phyloP scores from a whole-genome alignment of 2,113 vertebrate genomes.

The Ursus arctos region DNA sequence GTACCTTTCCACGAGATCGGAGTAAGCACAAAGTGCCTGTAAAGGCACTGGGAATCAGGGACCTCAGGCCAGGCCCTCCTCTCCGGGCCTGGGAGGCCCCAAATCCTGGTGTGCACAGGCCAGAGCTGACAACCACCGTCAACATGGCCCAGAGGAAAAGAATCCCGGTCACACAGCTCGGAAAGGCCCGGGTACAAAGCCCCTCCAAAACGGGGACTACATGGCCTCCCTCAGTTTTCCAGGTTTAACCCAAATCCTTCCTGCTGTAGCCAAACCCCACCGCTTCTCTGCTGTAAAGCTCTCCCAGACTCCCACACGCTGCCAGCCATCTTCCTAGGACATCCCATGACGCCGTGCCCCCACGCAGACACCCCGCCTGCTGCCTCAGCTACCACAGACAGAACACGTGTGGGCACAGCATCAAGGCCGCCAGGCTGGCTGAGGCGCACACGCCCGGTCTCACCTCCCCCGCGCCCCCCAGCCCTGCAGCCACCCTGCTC shows the following conservation, averaged over 20 bases:
- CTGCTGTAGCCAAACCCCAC: not conserved
- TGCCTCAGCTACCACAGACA: not conserved
- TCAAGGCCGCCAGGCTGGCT: no score
- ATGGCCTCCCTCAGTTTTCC: not conserved
- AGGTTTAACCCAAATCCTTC: not conserved
- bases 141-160: not conserved
- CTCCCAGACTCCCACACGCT: not conserved
- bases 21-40: not conserved
- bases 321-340: not conserved
- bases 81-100: not conserved
- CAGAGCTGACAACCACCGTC: not conserved
- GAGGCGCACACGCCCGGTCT: not conserved
- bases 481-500: fast-evolving
- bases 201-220: not conserved
- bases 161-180: no score
- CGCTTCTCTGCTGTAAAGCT: not conserved
- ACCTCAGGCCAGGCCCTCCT: not conserved
- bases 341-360: not conserved
- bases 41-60: not conserved
- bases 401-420: not conserved
- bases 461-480: fast-evolving
- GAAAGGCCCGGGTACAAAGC: not conserved
- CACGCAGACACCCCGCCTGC: no score
- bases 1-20: no score
- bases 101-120: not conserved